Conservation (phyloP, 2,113 vertebrate species). For the Amphiprion ocellaris region DNA sequence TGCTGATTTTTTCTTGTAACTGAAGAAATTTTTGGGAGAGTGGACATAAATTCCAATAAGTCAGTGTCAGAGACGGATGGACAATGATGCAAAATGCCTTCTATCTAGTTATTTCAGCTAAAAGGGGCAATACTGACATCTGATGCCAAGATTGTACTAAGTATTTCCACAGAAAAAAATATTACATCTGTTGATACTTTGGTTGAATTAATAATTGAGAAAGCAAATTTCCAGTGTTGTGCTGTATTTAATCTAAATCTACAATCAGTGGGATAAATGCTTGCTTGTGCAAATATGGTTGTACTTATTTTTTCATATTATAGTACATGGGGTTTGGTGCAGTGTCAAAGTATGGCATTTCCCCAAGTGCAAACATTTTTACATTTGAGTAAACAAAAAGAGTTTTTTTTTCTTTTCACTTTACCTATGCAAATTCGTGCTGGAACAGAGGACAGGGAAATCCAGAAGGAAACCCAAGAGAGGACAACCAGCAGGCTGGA, state of each 20-base stretch:
- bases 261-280: too few relatives aligned
- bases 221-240: too few relatives aligned
- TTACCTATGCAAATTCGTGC: slow-evolving; percentile 93
- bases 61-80: not conserved
- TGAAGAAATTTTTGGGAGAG: not conserved
- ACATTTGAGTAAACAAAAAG: not conserved
- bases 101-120: not conserved
- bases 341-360: not conserved
- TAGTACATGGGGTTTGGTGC: not conserved
- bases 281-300: too few relatives aligned
- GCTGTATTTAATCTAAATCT: too few relatives aligned
- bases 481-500: slow-evolving; percentile 92
- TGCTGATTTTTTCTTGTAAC: too few relatives aligned
- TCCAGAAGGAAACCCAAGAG: slow-evolving; percentile 95
- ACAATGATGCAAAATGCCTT: not conserved
- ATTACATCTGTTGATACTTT: not conserved
- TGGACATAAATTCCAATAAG: not conserved
- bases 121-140: not conserved
- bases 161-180: too few relatives aligned
- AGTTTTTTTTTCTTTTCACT: not conserved
- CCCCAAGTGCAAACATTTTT: not conserved
- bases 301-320: not conserved
- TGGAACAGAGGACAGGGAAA: slow-evolving; percentile 92
- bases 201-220: too few relatives aligned
- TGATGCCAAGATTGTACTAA: not conserved